phyloP scores from a whole-genome alignment of 2,113 vertebrate species.

The Picathartes gymnocephalus region DNA sequence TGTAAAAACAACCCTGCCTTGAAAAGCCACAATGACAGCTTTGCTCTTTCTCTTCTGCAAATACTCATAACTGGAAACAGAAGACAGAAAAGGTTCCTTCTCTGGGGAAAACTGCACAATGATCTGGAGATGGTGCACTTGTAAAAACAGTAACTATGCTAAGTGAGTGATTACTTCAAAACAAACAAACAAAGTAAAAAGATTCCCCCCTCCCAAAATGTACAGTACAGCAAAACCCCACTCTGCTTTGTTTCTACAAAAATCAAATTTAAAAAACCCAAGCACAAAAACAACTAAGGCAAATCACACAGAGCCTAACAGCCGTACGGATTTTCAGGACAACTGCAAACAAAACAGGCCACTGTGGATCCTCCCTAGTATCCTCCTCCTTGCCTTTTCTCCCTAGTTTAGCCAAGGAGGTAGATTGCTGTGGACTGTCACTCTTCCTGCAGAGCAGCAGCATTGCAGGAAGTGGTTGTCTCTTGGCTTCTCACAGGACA shows the following conservation, averaged over 20 bases:
- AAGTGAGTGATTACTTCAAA: neutral
- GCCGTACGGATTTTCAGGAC: neutral
- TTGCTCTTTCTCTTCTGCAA: neutral
- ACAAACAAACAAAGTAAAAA: neutral
- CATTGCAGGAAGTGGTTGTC: neutral
- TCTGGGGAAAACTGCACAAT: neutral
- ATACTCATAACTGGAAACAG: neutral
- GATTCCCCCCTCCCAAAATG: fast-evolving
- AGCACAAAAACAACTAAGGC: neutral
- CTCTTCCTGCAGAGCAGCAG: neutral
- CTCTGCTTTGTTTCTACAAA: neutral
- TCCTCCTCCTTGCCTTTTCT: neutral
- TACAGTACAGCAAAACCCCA: neutral
- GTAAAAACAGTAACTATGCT: neutral
- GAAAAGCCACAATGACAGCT: neutral
- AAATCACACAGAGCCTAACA: neutral
- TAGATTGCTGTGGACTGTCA: neutral
- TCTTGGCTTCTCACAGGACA: neutral
- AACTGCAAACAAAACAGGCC: neutral
- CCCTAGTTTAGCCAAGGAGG: neutral
- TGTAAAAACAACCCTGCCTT: neutral
- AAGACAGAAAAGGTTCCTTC: neutral
- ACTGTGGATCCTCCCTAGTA: neutral
- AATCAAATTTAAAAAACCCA: neutral
- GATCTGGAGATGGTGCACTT: neutral